Percentiles rank a stretch among this genome's conserved stretches.
phyloP scores from a whole-genome alignment of 2,113 vertebrate species.

The Triplophysa dalaica region DNA sequence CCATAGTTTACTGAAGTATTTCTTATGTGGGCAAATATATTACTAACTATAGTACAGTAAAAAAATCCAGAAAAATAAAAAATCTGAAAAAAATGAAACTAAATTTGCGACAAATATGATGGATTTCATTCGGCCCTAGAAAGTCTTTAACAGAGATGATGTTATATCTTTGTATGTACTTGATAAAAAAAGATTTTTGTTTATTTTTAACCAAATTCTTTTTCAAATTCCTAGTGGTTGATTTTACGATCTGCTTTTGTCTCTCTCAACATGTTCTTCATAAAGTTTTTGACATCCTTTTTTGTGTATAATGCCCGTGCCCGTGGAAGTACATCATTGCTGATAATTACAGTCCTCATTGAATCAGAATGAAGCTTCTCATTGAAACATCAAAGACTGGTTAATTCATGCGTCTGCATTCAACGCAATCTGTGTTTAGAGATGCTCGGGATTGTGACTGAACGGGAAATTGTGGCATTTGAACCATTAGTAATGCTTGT shows the following conservation, averaged over 20 bases:
- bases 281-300: neutral
- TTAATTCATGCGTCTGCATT: neutral
- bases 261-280: neutral
- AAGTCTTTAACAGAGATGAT: too few species aligned
- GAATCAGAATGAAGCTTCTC: neutral
- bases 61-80: too few species aligned
- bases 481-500: neutral
- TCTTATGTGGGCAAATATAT: too few species aligned
- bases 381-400: neutral
- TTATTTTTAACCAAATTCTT: too few species aligned
- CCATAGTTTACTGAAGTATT: too few species aligned
- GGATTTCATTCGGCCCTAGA: too few species aligned
- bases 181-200: too few species aligned
- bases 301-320: neutral
- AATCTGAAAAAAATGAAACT: too few species aligned
- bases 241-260: neutral
- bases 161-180: too few species aligned
- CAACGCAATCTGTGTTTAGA: neutral
- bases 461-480: neutral
- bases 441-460: neutral
- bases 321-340: neutral
- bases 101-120: too few species aligned
- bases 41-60: too few species aligned
- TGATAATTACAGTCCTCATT: neutral
- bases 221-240: neutral